phyloP scores from a whole-genome alignment of 2,888 invertebrate genomes.

The Diarsia dahlii region DNA sequence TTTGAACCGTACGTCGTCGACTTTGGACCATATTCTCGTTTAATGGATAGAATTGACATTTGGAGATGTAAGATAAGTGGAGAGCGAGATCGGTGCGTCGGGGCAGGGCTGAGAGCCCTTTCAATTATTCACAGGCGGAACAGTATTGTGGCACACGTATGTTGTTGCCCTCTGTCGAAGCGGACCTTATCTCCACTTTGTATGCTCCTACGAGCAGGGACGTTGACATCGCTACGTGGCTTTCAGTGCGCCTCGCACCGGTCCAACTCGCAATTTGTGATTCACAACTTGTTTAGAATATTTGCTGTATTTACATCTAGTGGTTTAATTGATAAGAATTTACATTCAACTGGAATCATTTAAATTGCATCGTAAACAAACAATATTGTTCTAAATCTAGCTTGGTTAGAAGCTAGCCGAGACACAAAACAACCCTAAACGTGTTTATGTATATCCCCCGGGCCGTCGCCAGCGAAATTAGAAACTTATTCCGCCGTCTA shows the following conservation, averaged over 20 bases:
- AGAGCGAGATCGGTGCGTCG: slow-evolving; percentile 76
- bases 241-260: slow-evolving; percentile 40
- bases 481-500: slow-evolving; percentile 69
- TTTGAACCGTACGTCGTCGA: slow-evolving; percentile 63
- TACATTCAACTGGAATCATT: slow-evolving; percentile 4
- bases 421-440: slow-evolving; percentile 42
- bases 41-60: slow-evolving; percentile 54
- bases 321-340: slow-evolving; percentile 6
- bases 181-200: slow-evolving; percentile 70
- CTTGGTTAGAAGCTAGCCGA: slow-evolving; percentile 36
- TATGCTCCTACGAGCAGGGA: slow-evolving; percentile 67
- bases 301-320: slow-evolving; percentile 20
- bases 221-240: slow-evolving; percentile 65
- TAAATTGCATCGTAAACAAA: slow-evolving; percentile 25
- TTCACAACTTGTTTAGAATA: slow-evolving; percentile 19
- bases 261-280: slow-evolving; percentile 18
- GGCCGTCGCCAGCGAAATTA: slow-evolving; percentile 51
- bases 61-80: slow-evolving; percentile 70
- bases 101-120: slow-evolving; percentile 74
- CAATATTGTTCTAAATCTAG: slow-evolving; percentile 20
- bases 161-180: slow-evolving; percentile 70
- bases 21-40: slow-evolving; percentile 49
- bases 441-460: slow-evolving; percentile 40
- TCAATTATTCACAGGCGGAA: slow-evolving; percentile 84
- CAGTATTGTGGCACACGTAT: slow-evolving; percentile 75